Conservation (phyloP, 2,888 invertebrate genomes). For the Agriopis marginaria region DNA sequence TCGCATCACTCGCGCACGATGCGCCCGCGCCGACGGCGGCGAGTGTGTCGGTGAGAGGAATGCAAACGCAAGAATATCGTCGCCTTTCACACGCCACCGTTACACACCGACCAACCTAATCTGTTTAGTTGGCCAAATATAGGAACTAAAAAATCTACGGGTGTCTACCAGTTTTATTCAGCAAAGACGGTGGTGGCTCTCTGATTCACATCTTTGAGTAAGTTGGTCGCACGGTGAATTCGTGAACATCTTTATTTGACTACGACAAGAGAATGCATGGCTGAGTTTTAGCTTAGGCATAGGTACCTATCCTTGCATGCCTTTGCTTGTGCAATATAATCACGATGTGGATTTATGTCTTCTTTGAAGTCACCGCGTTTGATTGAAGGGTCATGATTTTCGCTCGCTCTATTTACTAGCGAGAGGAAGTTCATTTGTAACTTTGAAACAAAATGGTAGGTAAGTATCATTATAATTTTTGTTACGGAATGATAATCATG, state of each 20-base stretch:
- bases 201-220: neutral
- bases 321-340: slow-evolving; percentile 3
- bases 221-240: slow-evolving; percentile 14
- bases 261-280: slow-evolving; percentile 14
- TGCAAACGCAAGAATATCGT: slow-evolving; percentile 60
- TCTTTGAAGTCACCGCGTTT: neutral
- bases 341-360: slow-evolving; percentile 16
- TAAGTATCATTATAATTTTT: neutral
- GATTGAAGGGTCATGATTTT: neutral
- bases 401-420: too few species aligned
- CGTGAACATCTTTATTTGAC: slow-evolving; percentile 52
- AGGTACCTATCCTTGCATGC: slow-evolving; percentile 2
- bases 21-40: slow-evolving; percentile 32
- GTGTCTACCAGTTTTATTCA: neutral
- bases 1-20: slow-evolving; percentile 40
- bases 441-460: too few species aligned
- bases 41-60: slow-evolving; percentile 68
- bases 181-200: neutral
- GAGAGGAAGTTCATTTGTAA: too few species aligned
- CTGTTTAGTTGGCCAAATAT: neutral
- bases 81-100: slow-evolving; percentile 67
- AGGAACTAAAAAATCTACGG: neutral
- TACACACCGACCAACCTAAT: slow-evolving; percentile 26
- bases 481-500: too few species aligned
- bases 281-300: neutral